Percentiles rank a stretch among this genome's conserved stretches.
Evolutionary conservation across 2,888 invertebrate species (phyloP).

Genomic region (Phyllotreta striolata): DNA sequence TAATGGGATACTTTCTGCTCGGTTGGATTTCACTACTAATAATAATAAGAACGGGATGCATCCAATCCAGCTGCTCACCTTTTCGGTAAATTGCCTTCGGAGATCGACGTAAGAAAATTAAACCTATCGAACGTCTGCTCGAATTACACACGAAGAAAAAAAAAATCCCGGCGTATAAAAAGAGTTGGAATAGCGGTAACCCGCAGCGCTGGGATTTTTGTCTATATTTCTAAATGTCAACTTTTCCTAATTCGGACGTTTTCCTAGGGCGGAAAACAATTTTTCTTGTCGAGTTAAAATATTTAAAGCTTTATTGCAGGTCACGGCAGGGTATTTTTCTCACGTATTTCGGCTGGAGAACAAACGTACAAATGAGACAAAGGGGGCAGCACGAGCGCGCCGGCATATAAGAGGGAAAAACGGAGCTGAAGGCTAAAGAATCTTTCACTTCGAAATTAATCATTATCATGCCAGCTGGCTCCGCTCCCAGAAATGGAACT

Average conservation of each 20-base stretch:
- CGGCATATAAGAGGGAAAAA: conserved; percentile 3
- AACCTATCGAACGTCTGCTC: conserved; percentile 11
- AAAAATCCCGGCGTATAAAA: not conserved
- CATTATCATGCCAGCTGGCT: conserved; percentile 31
- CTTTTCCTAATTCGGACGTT: conserved; percentile 17
- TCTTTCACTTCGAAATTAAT: conserved; percentile 29
- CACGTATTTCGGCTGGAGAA: conserved; percentile 33
- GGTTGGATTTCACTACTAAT: conserved; percentile 21
- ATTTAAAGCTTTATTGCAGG: conserved; percentile 38
- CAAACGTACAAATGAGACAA: conserved; percentile 31
- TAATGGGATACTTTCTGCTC: conserved; percentile 23
- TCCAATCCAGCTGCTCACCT: conserved; percentile 26
- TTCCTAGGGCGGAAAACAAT: conserved; percentile 28
- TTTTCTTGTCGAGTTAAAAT: conserved; percentile 33
- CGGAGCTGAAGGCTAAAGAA: conserved; percentile 25
- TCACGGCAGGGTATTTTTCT: conserved; percentile 38
- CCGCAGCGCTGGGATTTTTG: not conserved
- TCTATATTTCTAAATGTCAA: conserved; percentile 4
- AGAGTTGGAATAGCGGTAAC: not conserved
- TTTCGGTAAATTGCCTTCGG: conserved; percentile 23
- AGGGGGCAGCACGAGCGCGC: conserved; percentile 3
- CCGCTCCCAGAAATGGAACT: conserved; percentile 22
- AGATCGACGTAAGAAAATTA: conserved; percentile 17
- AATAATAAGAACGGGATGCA: conserved; percentile 24
- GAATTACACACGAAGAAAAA: conserved; percentile 5